Conservation (phyloP, 2,797 vertebrate genomes). For the Eleutherodactylus coqui region DNA sequence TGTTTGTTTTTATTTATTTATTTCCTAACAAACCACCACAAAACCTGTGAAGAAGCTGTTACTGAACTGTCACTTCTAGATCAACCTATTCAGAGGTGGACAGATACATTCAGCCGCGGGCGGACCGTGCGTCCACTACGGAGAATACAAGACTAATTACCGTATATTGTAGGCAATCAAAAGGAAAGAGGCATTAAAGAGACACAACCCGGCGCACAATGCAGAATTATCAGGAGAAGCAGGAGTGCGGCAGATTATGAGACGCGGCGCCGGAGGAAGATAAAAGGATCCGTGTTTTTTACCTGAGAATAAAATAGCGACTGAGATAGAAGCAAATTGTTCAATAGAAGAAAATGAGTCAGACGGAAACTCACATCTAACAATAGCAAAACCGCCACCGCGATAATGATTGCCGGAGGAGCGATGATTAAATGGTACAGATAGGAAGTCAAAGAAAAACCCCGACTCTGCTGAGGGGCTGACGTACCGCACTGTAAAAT, state of each 20-base stretch:
- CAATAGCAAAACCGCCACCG: neutral
- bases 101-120: neutral
- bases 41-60: neutral
- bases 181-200: conserved; percentile 10
- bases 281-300: conserved; percentile 1
- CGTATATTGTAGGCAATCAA: conserved; percentile 25
- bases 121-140: neutral
- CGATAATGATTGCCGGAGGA: neutral
- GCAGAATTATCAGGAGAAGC: conserved; percentile 19
- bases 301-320: neutral
- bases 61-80: neutral
- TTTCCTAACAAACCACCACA: too few species aligned
- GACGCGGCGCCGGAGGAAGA: neutral
- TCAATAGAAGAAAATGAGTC: conserved; percentile 6
- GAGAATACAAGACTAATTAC: neutral
- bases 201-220: neutral
- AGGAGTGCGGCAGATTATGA: conserved; percentile 10
- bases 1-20: too few species aligned
- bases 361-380: conserved; percentile 4
- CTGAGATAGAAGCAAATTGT: conserved; percentile 3
- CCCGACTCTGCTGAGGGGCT: neutral
- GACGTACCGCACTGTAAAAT: neutral
- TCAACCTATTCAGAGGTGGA: neutral
- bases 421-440: neutral
- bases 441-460: neutral